phyloP scores from a whole-genome alignment of 2,797 vertebrate genomes.

The Urocyon cinereoargenteus region DNA sequence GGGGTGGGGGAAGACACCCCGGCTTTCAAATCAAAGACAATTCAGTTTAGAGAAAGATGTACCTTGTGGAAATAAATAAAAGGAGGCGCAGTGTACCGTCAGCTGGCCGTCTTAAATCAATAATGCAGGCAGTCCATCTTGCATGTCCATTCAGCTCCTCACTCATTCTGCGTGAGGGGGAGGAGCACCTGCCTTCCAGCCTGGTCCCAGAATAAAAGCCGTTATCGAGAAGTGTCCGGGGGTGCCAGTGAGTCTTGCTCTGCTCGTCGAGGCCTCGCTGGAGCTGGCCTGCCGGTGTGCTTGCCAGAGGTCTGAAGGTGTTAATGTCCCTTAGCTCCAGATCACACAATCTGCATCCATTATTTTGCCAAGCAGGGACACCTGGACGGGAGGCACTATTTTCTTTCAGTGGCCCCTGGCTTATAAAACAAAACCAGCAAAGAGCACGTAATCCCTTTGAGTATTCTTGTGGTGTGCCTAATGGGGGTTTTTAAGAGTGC shows the following conservation, averaged over 20 bases:
- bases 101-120: slow-evolving; percentile 84
- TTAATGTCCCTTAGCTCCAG: slow-evolving; percentile 81
- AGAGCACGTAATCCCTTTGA: slow-evolving; percentile 80
- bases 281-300: slow-evolving; percentile 66
- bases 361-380: slow-evolving; percentile 85
- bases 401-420: slow-evolving; percentile 82
- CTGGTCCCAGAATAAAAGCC: slow-evolving; percentile 75
- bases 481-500: slow-evolving; percentile 64
- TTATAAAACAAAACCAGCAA: slow-evolving; percentile 84
- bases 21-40: slow-evolving; percentile 87
- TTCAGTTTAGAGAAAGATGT: slow-evolving; percentile 87
- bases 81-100: slow-evolving; percentile 74
- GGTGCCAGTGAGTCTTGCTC: slow-evolving; percentile 53
- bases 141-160: slow-evolving; percentile 74
- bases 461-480: slow-evolving; percentile 80
- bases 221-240: slow-evolving; percentile 65
- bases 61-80: slow-evolving; percentile 86
- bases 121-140: slow-evolving; percentile 81
- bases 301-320: slow-evolving; percentile 76
- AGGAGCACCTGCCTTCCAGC: slow-evolving; percentile 79
- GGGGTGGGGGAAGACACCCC: slow-evolving; percentile 63
- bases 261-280: slow-evolving; percentile 58
- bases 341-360: slow-evolving; percentile 84
- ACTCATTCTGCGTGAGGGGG: slow-evolving; percentile 74
- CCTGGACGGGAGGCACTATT: slow-evolving; percentile 84